Evolutionary conservation across 2,797 vertebrate species (phyloP).

Genomic region (Myripristis jacobus): DNA sequence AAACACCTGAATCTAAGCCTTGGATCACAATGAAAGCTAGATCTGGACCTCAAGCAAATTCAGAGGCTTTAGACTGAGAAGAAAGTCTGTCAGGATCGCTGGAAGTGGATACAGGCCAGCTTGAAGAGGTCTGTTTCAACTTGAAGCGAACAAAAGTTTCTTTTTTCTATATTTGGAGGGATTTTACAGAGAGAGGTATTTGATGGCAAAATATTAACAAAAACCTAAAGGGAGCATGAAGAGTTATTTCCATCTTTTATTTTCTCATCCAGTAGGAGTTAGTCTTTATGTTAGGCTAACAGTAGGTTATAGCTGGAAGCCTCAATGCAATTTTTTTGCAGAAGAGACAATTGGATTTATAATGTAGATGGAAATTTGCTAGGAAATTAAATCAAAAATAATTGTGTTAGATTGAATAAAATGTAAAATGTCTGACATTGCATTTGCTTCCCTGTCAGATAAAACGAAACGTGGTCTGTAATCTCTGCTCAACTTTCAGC

Average conservation of each 20-base stretch:
- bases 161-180: constrained; percentile 57
- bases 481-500: constrained; percentile 55
- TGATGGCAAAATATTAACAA: constrained; percentile 47
- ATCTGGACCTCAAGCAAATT: constrained; percentile 45
- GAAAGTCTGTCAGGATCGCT: constrained; percentile 46
- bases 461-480: constrained; percentile 50
- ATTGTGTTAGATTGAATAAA: constrained; percentile 5
- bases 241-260: constrained; percentile 26
- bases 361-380: neutral
- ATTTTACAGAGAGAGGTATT: constrained; percentile 55
- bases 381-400: constrained; percentile 36
- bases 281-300: constrained; percentile 59
- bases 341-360: constrained; percentile 48
- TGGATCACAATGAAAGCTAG: constrained; percentile 38
- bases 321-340: constrained; percentile 20
- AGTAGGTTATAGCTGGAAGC: constrained; percentile 27
- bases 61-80: constrained; percentile 34
- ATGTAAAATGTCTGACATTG: constrained; percentile 34
- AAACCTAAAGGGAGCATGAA: constrained; percentile 40
- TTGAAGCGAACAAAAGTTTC: constrained; percentile 50
- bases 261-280: constrained; percentile 54
- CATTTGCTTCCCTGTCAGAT: constrained; percentile 55
- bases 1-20: constrained; percentile 28
- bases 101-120: constrained; percentile 58
- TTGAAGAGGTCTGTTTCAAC: constrained; percentile 48